A percentile compares a stretch with the other conserved stretches of the same genome.
Conservation (phyloP, 1,140 invertebrate species). For the Streblospio benedicti region DNA sequence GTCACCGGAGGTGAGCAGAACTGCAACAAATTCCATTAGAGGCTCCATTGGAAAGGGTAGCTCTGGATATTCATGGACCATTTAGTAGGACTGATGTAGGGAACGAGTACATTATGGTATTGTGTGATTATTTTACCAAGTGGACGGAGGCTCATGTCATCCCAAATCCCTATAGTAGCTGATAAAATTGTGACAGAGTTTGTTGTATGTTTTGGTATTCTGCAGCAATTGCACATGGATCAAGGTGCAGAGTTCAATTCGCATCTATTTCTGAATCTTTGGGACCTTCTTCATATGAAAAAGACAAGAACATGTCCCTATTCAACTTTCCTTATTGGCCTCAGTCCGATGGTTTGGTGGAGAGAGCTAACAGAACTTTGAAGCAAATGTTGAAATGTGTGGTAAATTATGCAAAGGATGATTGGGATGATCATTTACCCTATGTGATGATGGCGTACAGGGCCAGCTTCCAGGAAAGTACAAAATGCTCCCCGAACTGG, state of each 20-base stretch:
- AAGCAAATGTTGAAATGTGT: constrained; percentile 23
- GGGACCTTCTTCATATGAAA: constrained; percentile 15
- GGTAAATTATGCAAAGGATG: constrained; percentile 14
- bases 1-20: neutral
- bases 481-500: constrained; percentile 19
- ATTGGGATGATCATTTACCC: constrained; percentile 24
- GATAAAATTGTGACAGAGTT: constrained; percentile 33
- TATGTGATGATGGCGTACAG: constrained; percentile 23
- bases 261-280: constrained; percentile 17
- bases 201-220: constrained; percentile 38
- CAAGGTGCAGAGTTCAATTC: constrained; percentile 29
- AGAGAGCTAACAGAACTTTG: constrained; percentile 2
- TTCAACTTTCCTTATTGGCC: constrained; percentile 24
- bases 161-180: constrained; percentile 38
- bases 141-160: constrained; percentile 39
- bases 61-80: constrained; percentile 11
- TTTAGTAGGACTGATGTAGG: constrained; percentile 19
- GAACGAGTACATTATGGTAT: constrained; percentile 38
- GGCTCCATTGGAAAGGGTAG: constrained; percentile 14
- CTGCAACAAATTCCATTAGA: constrained; percentile 1
- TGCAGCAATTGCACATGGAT: constrained; percentile 35
- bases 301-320: constrained; percentile 17
- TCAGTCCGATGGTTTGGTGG: constrained; percentile 22
- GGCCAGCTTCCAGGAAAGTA: constrained; percentile 22
- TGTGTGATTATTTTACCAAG: constrained; percentile 43